phyloP scores from a whole-genome alignment of 1,140 invertebrate genomes.

The Neoseiulus cucumeris region DNA sequence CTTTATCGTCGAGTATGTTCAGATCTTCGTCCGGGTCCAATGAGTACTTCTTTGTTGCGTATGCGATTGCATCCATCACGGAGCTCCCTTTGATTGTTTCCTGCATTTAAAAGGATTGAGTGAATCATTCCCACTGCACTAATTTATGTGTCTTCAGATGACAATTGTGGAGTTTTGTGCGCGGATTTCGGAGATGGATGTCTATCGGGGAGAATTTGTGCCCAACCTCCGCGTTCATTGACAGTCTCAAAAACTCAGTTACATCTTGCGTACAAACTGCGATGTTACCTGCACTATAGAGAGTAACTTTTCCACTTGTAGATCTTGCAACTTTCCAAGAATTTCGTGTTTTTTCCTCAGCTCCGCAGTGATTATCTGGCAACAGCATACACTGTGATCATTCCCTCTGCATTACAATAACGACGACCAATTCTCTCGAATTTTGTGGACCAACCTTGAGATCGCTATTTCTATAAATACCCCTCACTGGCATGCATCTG shows the following conservation, averaged over 20 bases:
- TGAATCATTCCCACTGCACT: background rate
- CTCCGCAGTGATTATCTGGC: background rate
- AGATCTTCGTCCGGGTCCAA: conserved; percentile 32
- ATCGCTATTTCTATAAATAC: conserved; percentile 25
- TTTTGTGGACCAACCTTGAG: conserved; percentile 21
- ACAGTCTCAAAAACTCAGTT: too few species aligned
- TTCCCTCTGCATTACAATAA: too few species aligned
- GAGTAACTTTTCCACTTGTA: conserved; percentile 24
- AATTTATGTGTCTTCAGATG: too few species aligned
- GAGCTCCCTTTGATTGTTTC: conserved; percentile 25
- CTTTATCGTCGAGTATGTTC: conserved; percentile 30
- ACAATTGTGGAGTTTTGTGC: too few species aligned
- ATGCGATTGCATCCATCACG: conserved; percentile 20
- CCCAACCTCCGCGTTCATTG: too few species aligned
- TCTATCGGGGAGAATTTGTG: too few species aligned
- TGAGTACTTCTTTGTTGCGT: conserved; percentile 21
- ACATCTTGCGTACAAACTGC: conserved; percentile 23
- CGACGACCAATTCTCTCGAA: too few species aligned
- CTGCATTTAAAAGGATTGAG: conserved; percentile 19
- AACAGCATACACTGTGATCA: too few species aligned
- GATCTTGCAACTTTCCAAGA: background rate
- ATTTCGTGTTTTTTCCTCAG: background rate
- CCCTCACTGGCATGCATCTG: conserved; percentile 27
- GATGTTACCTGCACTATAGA: conserved; percentile 22
- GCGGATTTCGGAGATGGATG: too few species aligned